Conservation (phyloP, 2,888 invertebrate genomes). For the Uloborus plumipes region DNA sequence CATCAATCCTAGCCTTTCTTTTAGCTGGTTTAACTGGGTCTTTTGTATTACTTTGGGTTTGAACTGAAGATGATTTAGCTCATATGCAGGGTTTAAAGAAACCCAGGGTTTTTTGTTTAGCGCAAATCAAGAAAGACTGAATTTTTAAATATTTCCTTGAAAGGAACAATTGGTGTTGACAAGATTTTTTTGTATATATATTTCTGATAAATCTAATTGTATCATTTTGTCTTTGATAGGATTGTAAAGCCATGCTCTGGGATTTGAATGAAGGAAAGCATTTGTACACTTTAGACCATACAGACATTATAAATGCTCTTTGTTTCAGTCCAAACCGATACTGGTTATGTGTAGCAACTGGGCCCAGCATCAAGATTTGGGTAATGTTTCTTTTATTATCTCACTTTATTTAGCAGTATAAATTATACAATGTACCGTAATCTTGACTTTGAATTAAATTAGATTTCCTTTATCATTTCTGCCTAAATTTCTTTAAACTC, state of each 20-base stretch:
- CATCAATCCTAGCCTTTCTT: no score
- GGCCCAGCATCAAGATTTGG: conserved; percentile 99
- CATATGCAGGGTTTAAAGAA: no score
- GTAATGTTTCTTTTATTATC: conserved; percentile 72
- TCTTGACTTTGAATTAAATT: no score
- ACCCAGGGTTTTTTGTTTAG: background rate
- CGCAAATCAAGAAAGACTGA: background rate
- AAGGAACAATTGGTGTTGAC: background rate
- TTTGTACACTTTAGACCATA: conserved; percentile 97
- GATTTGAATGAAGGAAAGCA: conserved; percentile 99
- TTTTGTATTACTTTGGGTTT: no score
- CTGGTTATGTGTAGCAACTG: conserved; percentile 99
- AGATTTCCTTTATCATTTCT: no score
- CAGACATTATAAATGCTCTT: conserved; percentile 96
- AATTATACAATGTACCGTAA: no score
- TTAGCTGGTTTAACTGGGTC: no score
- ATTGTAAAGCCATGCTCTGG: conserved; percentile 99
- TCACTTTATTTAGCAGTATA: no score
- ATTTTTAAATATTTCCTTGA: background rate
- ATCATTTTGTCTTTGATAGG: conserved; percentile 73
- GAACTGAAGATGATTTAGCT: no score
- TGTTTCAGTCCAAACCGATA: conserved; percentile 99
- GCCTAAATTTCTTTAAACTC: no score
- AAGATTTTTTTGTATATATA: no score
- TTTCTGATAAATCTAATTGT: no score